phyloP scores from a whole-genome alignment of 2,888 invertebrate genomes.

The Sesamia inferens region DNA sequence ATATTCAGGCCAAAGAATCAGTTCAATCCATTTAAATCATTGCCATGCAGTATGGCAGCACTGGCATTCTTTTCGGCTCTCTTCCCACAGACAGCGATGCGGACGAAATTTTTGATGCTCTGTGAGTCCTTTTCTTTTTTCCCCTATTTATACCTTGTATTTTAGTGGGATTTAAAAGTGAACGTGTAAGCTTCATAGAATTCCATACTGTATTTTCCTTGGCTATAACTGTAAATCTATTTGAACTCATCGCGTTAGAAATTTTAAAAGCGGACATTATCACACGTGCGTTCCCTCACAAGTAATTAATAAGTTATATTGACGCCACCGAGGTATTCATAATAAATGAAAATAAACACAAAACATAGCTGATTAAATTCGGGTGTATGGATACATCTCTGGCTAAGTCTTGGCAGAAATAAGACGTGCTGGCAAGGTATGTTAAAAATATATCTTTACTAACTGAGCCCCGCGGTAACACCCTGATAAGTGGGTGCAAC shows the following conservation, averaged over 20 bases:
- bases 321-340: not conserved
- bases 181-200: not conserved
- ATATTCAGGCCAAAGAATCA: not conserved
- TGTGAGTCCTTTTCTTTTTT: too few species aligned
- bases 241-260: not conserved
- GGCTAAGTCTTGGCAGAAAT: too few species aligned
- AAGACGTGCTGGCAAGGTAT: too few species aligned
- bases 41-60: not conserved
- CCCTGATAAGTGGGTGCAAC: too few species aligned
- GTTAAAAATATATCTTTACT: too few species aligned
- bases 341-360: not conserved
- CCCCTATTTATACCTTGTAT: too few species aligned
- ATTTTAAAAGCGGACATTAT: not conserved
- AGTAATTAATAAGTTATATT: not conserved
- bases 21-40: too few species aligned
- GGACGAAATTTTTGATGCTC: not conserved
- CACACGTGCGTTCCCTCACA: not conserved
- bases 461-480: too few species aligned
- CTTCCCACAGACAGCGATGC: not conserved
- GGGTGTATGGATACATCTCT: not conserved
- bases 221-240: too few species aligned
- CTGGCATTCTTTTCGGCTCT: not conserved
- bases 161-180: not conserved
- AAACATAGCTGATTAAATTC: too few species aligned
- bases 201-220: not conserved